Conservation (phyloP, 2,888 invertebrate species). For the Ichneumon xanthorius region DNA sequence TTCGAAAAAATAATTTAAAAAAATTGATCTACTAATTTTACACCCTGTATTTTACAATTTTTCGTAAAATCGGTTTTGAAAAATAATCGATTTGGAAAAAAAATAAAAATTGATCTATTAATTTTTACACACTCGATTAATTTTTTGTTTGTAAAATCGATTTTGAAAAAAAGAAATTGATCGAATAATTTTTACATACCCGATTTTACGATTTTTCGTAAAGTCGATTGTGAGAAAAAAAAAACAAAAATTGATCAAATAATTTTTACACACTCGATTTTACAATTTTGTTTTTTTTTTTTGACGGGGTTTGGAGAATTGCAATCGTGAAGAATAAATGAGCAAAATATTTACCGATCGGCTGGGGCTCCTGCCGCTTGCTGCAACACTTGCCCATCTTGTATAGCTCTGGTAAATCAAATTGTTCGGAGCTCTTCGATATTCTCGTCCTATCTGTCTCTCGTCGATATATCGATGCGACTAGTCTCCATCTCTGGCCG, state of each 20-base stretch:
- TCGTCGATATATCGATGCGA: constrained; percentile 57
- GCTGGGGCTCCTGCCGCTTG: constrained; percentile 92
- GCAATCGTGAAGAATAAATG: not conserved
- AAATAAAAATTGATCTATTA: constrained; percentile 66
- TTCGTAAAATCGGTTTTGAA: too few species aligned
- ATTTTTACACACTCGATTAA: too few species aligned
- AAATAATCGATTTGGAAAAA: too few species aligned
- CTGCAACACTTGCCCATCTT: constrained; percentile 95
- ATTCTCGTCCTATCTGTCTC: constrained; percentile 66
- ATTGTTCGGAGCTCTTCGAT: constrained; percentile 32
- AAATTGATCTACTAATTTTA: too few species aligned
- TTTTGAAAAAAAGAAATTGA: too few species aligned
- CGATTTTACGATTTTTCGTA: too few species aligned
- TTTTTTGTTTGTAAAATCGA: too few species aligned
- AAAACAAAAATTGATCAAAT: constrained; percentile 1
- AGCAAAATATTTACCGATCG: constrained; percentile 85
- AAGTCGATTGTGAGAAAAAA: not conserved
- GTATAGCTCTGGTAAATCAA: constrained; percentile 34
- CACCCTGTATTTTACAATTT: too few species aligned
- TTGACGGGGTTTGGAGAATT: not conserved
- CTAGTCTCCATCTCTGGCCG: constrained; percentile 66
- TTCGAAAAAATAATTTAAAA: constrained; percentile 71
- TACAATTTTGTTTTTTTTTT: too few species aligned
- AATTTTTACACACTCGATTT: not conserved
- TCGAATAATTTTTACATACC: too few species aligned